A percentile compares a stretch with the other conserved stretches of the same genome.
Evolutionary conservation across 2,888 invertebrate species (phyloP).

Genomic region (Phalangium opilio): DNA sequence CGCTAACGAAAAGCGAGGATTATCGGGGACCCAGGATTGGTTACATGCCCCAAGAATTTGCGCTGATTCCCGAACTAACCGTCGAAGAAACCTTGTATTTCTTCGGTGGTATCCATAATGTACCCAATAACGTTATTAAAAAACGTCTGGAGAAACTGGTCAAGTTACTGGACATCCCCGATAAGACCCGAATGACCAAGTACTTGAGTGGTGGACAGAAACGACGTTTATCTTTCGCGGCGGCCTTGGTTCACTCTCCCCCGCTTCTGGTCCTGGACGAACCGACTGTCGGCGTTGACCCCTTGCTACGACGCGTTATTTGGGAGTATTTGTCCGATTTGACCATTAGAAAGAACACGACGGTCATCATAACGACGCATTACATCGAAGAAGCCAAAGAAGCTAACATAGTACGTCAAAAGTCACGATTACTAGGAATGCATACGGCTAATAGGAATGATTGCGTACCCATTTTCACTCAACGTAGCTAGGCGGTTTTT

Average conservation of each 20-base stretch:
- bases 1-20: too few species aligned
- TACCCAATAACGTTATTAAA: slow-evolving; percentile 20
- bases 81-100: slow-evolving; percentile 32
- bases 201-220: slow-evolving; percentile 23
- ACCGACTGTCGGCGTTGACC: slow-evolving; percentile 35
- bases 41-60: slow-evolving; percentile 18
- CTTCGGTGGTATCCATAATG: slow-evolving; percentile 31
- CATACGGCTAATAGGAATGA: too few species aligned
- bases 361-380: slow-evolving; percentile 87
- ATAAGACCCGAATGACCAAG: slow-evolving; percentile 24
- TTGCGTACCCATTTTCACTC: too few species aligned
- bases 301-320: slow-evolving; percentile 40
- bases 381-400: slow-evolving; percentile 75
- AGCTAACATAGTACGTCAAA: slow-evolving; percentile 18
- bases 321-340: slow-evolving; percentile 87
- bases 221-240: too few species aligned
- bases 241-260: too few species aligned
- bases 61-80: slow-evolving; percentile 25
- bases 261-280: slow-evolving; percentile 31
- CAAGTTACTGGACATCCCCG: slow-evolving; percentile 31
- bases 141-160: slow-evolving; percentile 29
- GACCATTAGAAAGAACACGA: slow-evolving; percentile 74
- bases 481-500: too few species aligned
- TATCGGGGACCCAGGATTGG: too few species aligned
- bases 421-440: too few species aligned